Base-by-base conservation (phyloP, 2,113 vertebrate species). In the Dermatemys mawii region DNA sequence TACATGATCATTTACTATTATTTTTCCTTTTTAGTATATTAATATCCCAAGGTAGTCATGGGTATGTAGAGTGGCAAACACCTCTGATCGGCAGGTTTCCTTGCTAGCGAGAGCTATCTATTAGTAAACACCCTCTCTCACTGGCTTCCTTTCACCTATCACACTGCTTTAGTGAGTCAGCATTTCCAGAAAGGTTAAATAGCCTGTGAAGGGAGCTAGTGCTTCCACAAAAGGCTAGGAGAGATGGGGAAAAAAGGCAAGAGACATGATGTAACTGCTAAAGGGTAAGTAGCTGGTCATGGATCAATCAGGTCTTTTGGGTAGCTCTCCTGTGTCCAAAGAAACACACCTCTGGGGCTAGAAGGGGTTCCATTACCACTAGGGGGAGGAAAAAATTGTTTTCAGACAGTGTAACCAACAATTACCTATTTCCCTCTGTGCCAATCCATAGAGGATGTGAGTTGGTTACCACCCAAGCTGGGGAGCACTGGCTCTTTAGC, bases 221-320 rank as follows among this genome's bases (percentile, higher is more conserved):
- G 26, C 5, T 90, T 83, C 41, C 38, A 90, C 76, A 60, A 90
- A 32, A 50, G 27, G 26, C n/a, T 89, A 27, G 0, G 0, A 44
- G 44, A 53, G 83, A 51, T 87, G 12, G 32, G 91, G 32, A 32
- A 51, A 0, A 93, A 93, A 88, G 91, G 76, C 29, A 50, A 54
- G 54, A 91, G 35, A 51, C n/a, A 44, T 26, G 11, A 44, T 86
- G 17, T 0, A 1, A 35, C 67, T 1, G 0, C 54, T 75, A 70
- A 12, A 91, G 76, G 29, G 12, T 79, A 83, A 83, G 44, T 85
- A 50, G 51, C 12, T 85, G 83, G 51, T 86, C 0, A n/a, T 35
- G 63, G 29, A 11, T 32, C 44, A 89, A 92, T 41, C 48, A 57
- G 35, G 3, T 86, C 22, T 84, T 90, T 44, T 89, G 55, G 32